Percentiles rank a stretch among this genome's conserved stretches.
These are phyloP conservation scores for Equus quagga DNA, from an alignment of 2,113 vertebrate species.

Conservation along the genomic window DNA sequence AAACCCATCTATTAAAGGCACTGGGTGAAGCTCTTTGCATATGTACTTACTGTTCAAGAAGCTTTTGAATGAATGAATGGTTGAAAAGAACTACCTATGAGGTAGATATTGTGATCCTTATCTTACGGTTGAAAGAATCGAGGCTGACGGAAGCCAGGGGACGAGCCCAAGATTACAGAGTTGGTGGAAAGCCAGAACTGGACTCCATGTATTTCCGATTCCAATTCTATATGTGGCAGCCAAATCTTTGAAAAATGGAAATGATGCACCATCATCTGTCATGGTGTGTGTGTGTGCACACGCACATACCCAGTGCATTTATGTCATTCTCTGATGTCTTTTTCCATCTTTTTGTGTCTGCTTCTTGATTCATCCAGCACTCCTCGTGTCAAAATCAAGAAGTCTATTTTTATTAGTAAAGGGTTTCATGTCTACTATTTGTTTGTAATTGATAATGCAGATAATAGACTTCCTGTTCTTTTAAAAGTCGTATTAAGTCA, in stretches of 20 bases:
- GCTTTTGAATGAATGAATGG: neutral
- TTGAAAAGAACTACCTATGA: neutral
- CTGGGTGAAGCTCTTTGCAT: neutral
- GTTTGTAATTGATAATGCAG: neutral
- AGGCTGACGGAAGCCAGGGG: neutral
- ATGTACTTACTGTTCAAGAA: neutral
- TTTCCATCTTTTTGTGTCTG: neutral
- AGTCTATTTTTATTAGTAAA: conserved; percentile 29
- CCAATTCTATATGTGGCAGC: neutral
- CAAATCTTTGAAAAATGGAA: neutral
- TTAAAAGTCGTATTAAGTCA: neutral
- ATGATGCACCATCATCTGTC: neutral
- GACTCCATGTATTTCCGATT: neutral
- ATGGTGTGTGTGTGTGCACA: neutral
- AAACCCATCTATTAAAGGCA: neutral
- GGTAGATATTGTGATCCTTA: neutral
- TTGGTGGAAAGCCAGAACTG: neutral
- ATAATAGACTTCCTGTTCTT: conserved; percentile 27
- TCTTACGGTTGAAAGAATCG: conserved; percentile 4
- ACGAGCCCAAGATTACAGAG: neutral
- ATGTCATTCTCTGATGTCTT: neutral
- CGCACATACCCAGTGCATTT: neutral
- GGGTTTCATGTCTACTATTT: neutral
- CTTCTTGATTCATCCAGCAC: neutral
- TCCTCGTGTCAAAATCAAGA: neutral